Evolutionary conservation across 64 coral and sea anemone species (phyloP).

Genomic region (Stichodactyla helianthus): DNA sequence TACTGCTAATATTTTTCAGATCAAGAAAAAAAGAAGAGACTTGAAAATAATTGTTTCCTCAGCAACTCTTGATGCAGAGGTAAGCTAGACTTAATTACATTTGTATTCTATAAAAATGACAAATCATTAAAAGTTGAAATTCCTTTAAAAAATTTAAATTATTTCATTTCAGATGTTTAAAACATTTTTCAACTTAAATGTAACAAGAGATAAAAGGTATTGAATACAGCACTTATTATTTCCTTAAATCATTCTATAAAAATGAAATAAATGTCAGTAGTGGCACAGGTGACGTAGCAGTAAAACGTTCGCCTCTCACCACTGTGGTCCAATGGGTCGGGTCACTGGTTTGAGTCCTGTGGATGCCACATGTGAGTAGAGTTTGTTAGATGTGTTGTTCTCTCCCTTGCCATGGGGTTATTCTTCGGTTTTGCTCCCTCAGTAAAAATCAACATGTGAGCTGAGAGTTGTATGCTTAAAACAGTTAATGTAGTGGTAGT

Average conservation of each 20-base stretch:
- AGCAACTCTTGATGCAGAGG: constrained; percentile 93
- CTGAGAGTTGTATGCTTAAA: too few relatives aligned
- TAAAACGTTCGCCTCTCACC: too few relatives aligned
- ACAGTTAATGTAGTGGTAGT: too few relatives aligned
- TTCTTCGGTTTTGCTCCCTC: too few relatives aligned
- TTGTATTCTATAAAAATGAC: too few relatives aligned
- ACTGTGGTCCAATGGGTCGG: too few relatives aligned
- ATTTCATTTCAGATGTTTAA: constrained; percentile 65
- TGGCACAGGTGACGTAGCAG: too few relatives aligned
- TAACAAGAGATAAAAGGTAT: constrained; percentile 75
- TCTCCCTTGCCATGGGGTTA: too few relatives aligned
- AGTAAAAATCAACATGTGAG: too few relatives aligned
- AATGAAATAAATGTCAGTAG: neutral
- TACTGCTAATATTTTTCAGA: constrained; percentile 19
- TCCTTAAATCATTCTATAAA: neutral
- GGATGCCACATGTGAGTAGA: too few relatives aligned
- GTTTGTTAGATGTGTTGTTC: too few relatives aligned
- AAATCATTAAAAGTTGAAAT: neutral
- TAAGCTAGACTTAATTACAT: neutral
- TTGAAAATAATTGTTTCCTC: constrained; percentile 82
- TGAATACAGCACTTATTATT: neutral
- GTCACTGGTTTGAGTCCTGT: too few relatives aligned
- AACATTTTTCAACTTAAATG: constrained; percentile 90
- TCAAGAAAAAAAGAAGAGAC: constrained; percentile 87
- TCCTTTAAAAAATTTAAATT: neutral